Conservation (phyloP, 2,797 vertebrate species). For the Enteromius argenteus region DNA sequence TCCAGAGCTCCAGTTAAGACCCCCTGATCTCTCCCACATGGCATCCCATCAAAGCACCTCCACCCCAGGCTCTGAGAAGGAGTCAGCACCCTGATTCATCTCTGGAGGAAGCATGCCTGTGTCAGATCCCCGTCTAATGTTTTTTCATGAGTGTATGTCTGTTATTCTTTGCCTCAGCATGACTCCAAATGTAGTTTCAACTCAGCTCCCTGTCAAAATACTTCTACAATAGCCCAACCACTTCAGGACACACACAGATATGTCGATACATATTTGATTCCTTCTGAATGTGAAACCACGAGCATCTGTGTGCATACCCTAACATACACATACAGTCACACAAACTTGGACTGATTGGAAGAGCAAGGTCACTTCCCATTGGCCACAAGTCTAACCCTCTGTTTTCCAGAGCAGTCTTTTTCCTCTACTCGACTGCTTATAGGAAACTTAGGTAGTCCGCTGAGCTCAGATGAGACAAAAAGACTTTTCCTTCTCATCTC, state of each 20-base stretch:
- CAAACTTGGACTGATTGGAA: constrained; percentile 76
- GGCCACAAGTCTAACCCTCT: constrained; percentile 80
- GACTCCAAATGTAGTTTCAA: constrained; percentile 57
- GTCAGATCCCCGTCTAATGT: constrained; percentile 72
- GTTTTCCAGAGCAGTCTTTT: constrained; percentile 84
- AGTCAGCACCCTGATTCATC: constrained; percentile 67
- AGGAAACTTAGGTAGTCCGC: constrained; percentile 83
- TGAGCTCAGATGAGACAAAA: constrained; percentile 77
- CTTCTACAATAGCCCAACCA: constrained; percentile 36
- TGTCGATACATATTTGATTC: constrained; percentile 10
- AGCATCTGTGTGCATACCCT: not conserved
- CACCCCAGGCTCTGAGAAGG: constrained; percentile 73
- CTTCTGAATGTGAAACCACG: constrained; percentile 18
- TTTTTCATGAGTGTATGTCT: constrained; percentile 66
- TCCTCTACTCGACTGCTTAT: constrained; percentile 79
- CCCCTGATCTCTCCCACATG: constrained; percentile 82
- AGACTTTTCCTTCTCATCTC: constrained; percentile 78
- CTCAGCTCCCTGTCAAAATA: constrained; percentile 60
- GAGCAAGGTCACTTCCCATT: constrained; percentile 85
- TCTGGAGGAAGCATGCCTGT: constrained; percentile 71
- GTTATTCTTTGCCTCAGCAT: constrained; percentile 66
- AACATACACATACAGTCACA: constrained; percentile 48
- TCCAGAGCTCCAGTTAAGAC: constrained; percentile 81
- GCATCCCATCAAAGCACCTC: constrained; percentile 79
- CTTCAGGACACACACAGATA: constrained; percentile 34